These are phyloP conservation scores for Dascyllus trimaculatus DNA, from an alignment of 2,113 vertebrate genomes.

Conservation along the genomic window DNA sequence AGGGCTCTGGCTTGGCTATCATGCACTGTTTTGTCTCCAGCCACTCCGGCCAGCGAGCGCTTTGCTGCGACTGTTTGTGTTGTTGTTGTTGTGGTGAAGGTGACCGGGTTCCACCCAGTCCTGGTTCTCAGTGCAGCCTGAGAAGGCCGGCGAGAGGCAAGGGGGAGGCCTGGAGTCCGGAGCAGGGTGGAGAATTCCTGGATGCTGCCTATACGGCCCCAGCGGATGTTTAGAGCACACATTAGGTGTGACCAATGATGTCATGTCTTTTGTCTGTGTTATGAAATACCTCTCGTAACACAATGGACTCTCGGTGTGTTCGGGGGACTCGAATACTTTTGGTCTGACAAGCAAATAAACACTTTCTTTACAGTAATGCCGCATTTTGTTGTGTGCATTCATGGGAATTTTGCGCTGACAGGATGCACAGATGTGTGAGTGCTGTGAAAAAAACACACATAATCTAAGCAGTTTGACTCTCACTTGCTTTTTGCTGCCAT, in stretches of 20 bases:
- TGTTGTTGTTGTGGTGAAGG: constrained; percentile 71
- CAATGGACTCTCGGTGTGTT: constrained; percentile 69
- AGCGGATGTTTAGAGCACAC: constrained; percentile 83
- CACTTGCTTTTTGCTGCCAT: not conserved
- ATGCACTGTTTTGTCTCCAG: constrained; percentile 67
- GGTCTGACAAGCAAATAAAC: constrained; percentile 74
- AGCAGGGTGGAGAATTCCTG: constrained; percentile 84
- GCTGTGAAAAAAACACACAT: constrained; percentile 55
- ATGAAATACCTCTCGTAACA: constrained; percentile 75
- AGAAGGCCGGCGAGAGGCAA: constrained; percentile 51
- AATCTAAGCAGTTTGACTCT: not conserved
- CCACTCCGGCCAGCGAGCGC: constrained; percentile 32
- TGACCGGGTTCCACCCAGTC: constrained; percentile 67
- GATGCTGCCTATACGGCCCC: constrained; percentile 76
- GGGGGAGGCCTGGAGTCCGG: constrained; percentile 57
- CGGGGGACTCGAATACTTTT: constrained; percentile 57
- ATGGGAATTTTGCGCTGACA: constrained; percentile 44
- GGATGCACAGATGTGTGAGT: constrained; percentile 31
- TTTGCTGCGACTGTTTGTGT: constrained; percentile 62
- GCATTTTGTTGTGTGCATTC: constrained; percentile 50
- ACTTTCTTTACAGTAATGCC: constrained; percentile 45
- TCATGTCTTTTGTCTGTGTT: constrained; percentile 79
- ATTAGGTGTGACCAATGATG: constrained; percentile 83
- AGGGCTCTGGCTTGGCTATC: constrained; percentile 52
- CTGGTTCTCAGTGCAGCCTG: constrained; percentile 65